Percentiles rank a stretch among this genome's conserved stretches.
Evolutionary conservation across 92 coral and sea anemone genomes (phyloP).

Genomic region (Parazoanthus darwini): DNA sequence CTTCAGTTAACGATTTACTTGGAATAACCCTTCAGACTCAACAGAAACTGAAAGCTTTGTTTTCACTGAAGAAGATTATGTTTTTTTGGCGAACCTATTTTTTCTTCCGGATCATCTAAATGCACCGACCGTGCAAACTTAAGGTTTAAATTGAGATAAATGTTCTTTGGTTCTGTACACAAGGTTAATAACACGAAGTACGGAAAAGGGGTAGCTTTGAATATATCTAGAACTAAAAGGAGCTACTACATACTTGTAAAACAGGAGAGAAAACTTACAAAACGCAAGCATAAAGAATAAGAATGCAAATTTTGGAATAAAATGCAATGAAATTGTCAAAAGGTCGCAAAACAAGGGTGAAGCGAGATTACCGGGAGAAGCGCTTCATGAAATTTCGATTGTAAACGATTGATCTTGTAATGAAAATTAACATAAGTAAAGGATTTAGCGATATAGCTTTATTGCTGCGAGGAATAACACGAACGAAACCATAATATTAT

Average conservation of each 20-base stretch:
- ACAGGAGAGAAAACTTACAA: background rate
- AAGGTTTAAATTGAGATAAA: background rate
- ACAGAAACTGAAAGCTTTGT: background rate
- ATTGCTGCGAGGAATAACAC: constrained; percentile 52
- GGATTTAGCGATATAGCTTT: constrained; percentile 43
- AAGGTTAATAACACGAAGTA: background rate
- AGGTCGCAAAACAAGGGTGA: background rate
- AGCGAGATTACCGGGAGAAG: background rate
- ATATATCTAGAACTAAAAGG: background rate
- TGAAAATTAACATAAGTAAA: constrained; percentile 55
- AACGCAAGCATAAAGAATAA: background rate
- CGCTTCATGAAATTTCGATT: constrained; percentile 14
- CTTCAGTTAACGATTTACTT: background rate
- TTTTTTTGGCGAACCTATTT: background rate
- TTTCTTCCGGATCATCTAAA: background rate
- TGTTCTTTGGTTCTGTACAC: background rate
- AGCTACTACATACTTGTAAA: background rate
- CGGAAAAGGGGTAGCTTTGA: background rate
- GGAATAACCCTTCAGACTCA: background rate
- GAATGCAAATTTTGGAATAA: background rate
- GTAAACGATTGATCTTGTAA: constrained; percentile 33
- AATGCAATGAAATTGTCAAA: background rate
- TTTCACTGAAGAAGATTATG: background rate
- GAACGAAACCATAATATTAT: constrained; percentile 66
- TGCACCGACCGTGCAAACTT: background rate